phyloP scores from a whole-genome alignment of 2,113 vertebrate species.

The Otolemur garnettii region DNA sequence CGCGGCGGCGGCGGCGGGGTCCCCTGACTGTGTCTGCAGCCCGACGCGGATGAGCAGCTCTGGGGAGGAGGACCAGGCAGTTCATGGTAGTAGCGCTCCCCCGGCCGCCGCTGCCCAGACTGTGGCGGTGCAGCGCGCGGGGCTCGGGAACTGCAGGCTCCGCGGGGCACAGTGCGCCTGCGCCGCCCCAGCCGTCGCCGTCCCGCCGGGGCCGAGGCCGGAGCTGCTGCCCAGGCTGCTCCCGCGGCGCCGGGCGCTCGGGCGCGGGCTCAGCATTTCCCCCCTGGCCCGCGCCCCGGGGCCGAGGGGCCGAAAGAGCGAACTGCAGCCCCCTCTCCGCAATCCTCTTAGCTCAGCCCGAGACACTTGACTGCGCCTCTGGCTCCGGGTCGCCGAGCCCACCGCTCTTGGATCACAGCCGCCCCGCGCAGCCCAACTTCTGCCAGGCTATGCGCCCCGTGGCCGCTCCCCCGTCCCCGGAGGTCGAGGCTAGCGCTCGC shows the following conservation, averaged over 20 bases:
- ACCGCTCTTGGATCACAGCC: not conserved
- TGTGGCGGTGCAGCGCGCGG: constrained; percentile 85
- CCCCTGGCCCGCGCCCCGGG: constrained; percentile 32
- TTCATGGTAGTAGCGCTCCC: constrained; percentile 92
- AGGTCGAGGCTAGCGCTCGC: not conserved
- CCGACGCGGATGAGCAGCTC: constrained; percentile 89
- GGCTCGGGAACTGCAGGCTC: constrained; percentile 85
- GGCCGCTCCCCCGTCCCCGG: not conserved
- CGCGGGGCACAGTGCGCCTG: constrained; percentile 84
- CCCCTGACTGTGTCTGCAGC: constrained; percentile 84
- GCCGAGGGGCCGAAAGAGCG: not conserved
- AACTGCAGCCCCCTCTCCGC: not conserved
- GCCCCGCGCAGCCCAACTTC: constrained; percentile 67
- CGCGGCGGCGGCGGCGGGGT: constrained; percentile 80
- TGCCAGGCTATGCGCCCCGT: not conserved
- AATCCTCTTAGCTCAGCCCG: not conserved
- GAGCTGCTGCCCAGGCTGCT: constrained; percentile 49
- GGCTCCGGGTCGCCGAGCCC: not conserved
- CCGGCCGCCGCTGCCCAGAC: constrained; percentile 86
- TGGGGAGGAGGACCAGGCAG: constrained; percentile 89
- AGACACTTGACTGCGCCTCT: not conserved
- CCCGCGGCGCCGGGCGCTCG: constrained; percentile 14
- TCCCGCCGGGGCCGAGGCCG: constrained; percentile 77
- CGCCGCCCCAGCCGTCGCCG: constrained; percentile 85
- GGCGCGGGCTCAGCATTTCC: constrained; percentile 71